Conservation (phyloP, 2,888 invertebrate genomes). For the Cerceris ruficornis region DNA sequence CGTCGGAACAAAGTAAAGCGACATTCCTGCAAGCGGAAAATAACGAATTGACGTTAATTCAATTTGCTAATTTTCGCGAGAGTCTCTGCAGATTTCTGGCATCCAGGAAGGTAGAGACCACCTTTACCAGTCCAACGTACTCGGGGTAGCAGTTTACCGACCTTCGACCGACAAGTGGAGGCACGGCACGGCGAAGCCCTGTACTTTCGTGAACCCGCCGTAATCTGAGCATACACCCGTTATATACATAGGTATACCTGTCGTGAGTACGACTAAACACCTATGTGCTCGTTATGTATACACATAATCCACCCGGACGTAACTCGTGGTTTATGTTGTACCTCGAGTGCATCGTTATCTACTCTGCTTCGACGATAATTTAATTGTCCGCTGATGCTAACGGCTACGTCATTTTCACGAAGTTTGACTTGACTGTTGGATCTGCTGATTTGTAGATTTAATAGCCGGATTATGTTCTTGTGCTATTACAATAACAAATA, state of each 20-base stretch:
- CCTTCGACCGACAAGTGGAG: constrained; percentile 26
- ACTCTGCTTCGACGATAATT: constrained; percentile 66
- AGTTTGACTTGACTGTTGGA: constrained; percentile 51
- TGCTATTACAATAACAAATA: background rate
- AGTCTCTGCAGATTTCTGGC: background rate
- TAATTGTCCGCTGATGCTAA: constrained; percentile 62
- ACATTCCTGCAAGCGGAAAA: background rate
- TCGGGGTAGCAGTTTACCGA: background rate
- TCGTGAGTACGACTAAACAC: constrained; percentile 30
- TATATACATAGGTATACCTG: constrained; percentile 34
- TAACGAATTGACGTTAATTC: background rate
- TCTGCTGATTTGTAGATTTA: constrained; percentile 40
- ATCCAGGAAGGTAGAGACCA: background rate
- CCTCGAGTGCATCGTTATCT: constrained; percentile 68
- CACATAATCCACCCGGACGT: constrained; percentile 59
- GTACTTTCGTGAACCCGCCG: background rate
- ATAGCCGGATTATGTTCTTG: constrained; percentile 6
- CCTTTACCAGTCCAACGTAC: background rate
- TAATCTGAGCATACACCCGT: constrained; percentile 30
- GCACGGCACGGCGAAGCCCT: constrained; percentile 3
- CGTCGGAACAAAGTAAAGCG: background rate
- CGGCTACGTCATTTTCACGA: constrained; percentile 61
- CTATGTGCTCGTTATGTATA: constrained; percentile 55
- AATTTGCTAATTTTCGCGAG: constrained; percentile 6
- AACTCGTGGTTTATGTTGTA: constrained; percentile 65